phyloP scores from a whole-genome alignment of 2,113 vertebrate species.

The Callocephalon fimbriatum region DNA sequence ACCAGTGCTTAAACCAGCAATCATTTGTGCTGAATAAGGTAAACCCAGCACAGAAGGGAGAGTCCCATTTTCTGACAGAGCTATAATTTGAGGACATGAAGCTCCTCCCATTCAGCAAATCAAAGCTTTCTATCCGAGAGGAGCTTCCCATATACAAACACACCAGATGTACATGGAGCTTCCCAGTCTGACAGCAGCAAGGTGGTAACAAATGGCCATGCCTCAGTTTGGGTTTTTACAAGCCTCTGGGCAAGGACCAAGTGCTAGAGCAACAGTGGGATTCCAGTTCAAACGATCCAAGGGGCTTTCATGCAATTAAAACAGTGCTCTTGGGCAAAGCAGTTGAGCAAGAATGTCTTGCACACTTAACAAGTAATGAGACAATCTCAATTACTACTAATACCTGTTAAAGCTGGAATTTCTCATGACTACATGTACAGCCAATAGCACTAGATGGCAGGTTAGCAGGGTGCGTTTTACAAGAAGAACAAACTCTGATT shows the following conservation, averaged over 20 bases:
- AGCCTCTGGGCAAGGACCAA: background rate
- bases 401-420: background rate
- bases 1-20: background rate
- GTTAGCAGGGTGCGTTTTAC: background rate
- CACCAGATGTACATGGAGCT: accelerated
- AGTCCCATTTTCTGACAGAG: background rate
- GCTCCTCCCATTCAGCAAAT: background rate
- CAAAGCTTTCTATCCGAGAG: background rate
- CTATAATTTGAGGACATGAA: background rate
- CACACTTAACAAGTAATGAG: background rate
- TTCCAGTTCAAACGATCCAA: background rate
- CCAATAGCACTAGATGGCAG: background rate
- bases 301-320: background rate
- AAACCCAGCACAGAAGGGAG: background rate
- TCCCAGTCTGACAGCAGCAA: background rate
- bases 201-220: background rate
- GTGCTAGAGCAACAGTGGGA: background rate
- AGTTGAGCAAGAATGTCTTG: background rate
- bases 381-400: background rate
- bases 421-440: background rate
- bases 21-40: background rate
- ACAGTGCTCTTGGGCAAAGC: background rate
- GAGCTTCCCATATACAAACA: background rate
- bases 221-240: background rate
- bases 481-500: accelerated